Base-by-base conservation (phyloP, 2,888 invertebrate genomes). In the Ernsta delagoae region DNA sequence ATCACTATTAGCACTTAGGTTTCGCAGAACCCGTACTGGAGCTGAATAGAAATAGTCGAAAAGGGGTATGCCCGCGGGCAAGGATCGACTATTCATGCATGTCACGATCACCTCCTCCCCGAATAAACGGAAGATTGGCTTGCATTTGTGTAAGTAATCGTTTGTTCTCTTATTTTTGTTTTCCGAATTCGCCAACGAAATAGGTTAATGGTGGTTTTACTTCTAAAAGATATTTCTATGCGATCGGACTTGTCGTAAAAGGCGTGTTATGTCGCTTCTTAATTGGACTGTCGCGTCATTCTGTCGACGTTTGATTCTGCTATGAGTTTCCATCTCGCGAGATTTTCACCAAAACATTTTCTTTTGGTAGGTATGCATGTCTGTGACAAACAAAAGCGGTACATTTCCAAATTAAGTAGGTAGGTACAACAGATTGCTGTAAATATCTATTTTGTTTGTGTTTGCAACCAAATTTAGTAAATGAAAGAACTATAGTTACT, bases 1-100 rank as follows among this genome's bases (percentile, higher is more conserved):
- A 89, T 86, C 84, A 83, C 83, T 82, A 83, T 86, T 83, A 88
- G 85, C 85, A 86, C 88, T 88, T 85, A 88, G 86, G 83, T 80
- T 81, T 78, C 77, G 75, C 74, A 78, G 78, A 75, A 77, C 76
- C 74, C 70, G 68, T 53, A 78, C 83, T 76, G 74, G 78, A 73
- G 73, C 77, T 84, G 90, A 89, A 91, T 91, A 88, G 86, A 85
- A 90, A 91, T 88, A 75, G 79, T 74, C 78, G 77, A 76, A 82
- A 85, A 86, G 79, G 81, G 80, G 76, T 82, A 69, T 63, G 70
- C 66, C 71, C 71, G 74, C 54, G 70, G 71, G 74, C 74, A 60
- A 16, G 54, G 11, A 72, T 73, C 75, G 67, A 68, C 67, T 72
- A 73, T 77, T 80, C 81, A 89, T 87, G 87, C 89, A 70, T 74